Evolutionary conservation across 2,113 vertebrate genomes (phyloP), one percentile per base, ranked within the genome.

Genomic region (Bolborhynchus lineola): DNA sequence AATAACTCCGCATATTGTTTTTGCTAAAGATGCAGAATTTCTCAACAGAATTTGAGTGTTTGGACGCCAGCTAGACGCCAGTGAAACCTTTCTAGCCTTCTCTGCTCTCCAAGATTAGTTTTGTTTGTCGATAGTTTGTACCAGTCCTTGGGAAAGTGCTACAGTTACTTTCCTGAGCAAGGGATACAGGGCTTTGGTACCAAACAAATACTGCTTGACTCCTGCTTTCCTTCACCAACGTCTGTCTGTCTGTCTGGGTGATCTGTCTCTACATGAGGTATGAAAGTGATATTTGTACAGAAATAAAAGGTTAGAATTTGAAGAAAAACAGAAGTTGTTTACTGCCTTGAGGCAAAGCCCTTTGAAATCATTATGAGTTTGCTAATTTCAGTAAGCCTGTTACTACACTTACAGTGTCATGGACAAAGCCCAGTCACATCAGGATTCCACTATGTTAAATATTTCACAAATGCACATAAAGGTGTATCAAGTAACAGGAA

Each of bases 11-110:
- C 39, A 4, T 41, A 28, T 76, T 81, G 7, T 55, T 82, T 85
- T 91, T 95, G 65, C 65, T 76, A 87, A 95, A 91, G 67, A 65
- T 70, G 70, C 76, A 85, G 59, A 77, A 85, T 87, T 92, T 93
- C 70, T 65, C 4, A 3, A 29, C 65, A 85, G 62, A 89, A 44
- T 39, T 90, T 69, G 10, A 70, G 39, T 62, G 28, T 71, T 92
- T 68, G 62, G 31, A 71, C 5, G 2, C 63, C 37, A 25, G 64
- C 53, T 90, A 46, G 42, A 75, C 35, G 29, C 11, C 52, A 75
- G 44, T 57, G 65, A 81, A 90, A 88, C 24, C 33, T 62, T 82
- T 76, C 29, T 2, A 15, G 11, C 52, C 39, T 85, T 72, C 44
- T 65, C 52, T 74, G 17, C 47, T 89, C 55, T 76, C 62, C 6